Evolutionary conservation across 2,888 invertebrate genomes (phyloP).

Genomic region (Ariolimax columbianus): DNA sequence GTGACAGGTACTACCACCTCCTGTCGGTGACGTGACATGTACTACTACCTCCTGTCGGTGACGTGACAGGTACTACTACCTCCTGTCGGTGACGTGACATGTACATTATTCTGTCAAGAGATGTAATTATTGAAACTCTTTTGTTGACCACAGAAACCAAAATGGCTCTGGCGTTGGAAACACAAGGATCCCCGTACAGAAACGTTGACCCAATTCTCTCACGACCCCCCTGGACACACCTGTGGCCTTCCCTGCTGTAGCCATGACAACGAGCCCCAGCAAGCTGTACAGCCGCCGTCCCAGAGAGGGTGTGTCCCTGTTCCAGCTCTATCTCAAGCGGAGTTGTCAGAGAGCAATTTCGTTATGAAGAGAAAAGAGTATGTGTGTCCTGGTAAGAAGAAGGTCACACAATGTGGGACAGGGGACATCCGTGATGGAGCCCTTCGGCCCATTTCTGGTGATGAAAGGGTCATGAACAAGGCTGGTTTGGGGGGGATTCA

Average conservation of each 20-base stretch:
- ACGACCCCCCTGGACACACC: conserved; percentile 73
- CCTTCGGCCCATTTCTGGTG: conserved; percentile 1
- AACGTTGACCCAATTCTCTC: conserved; percentile 65
- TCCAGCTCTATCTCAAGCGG: conserved; percentile 53
- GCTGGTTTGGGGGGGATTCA: neutral
- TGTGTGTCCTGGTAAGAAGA: neutral
- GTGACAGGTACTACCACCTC: no score
- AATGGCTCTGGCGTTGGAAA: conserved; percentile 48
- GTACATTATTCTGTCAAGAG: no score
- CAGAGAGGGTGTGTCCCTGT: conserved; percentile 58
- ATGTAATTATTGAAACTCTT: neutral
- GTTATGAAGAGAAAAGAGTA: conserved; percentile 58
- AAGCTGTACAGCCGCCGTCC: neutral
- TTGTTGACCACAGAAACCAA: conserved; percentile 25
- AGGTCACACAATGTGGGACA: neutral
- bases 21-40: no score
- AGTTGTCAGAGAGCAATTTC: conserved; percentile 63
- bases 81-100: no score
- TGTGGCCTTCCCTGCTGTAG: conserved; percentile 73
- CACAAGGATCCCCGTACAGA: conserved; percentile 44
- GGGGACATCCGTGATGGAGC: neutral
- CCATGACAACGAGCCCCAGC: conserved; percentile 56
- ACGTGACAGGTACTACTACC: no score
- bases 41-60: no score
- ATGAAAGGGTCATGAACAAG: neutral